Evolutionary conservation across 2,113 vertebrate species (phyloP).

Genomic region (Dasyurus viverrinus): DNA sequence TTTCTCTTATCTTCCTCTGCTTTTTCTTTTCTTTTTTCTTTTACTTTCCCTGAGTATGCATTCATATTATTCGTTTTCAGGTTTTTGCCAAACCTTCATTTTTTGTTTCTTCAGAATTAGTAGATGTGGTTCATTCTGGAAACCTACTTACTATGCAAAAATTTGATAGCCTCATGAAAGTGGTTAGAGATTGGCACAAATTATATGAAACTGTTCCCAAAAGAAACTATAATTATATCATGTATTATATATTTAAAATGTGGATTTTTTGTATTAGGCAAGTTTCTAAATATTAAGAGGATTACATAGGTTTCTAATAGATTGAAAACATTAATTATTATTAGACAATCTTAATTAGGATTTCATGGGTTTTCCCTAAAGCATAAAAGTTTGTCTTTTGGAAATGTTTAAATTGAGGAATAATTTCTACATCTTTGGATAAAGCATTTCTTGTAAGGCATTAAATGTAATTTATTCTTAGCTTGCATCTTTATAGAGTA

Average conservation of each 20-base stretch:
- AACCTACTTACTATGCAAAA: not conserved
- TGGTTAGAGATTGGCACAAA: not conserved
- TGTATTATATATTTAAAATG: constrained; percentile 42
- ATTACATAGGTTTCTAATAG: not conserved
- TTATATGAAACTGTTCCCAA: constrained; percentile 2
- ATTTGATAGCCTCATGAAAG: not conserved
- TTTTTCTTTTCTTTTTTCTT: not conserved
- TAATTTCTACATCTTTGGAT: not conserved
- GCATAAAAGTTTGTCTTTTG: not conserved
- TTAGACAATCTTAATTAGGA: not conserved
- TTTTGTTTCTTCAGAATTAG: not conserved
- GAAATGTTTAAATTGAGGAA: not conserved
- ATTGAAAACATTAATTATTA: not conserved
- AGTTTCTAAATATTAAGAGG: not conserved
- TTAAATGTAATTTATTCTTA: not conserved
- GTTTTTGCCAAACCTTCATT: constrained; percentile 42
- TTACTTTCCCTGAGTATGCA: not conserved
- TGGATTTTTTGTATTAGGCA: not conserved
- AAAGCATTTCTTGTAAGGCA: not conserved
- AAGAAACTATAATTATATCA: constrained; percentile 40
- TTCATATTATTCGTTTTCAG: constrained; percentile 23
- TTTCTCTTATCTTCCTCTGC: not conserved
- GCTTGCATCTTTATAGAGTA: not conserved
- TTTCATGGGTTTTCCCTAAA: not conserved
- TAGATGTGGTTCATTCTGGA: not conserved